These are phyloP conservation scores for Diploscapter pachys DNA, from an alignment of 1,140 invertebrate genomes.

Conservation along the genomic window DNA sequence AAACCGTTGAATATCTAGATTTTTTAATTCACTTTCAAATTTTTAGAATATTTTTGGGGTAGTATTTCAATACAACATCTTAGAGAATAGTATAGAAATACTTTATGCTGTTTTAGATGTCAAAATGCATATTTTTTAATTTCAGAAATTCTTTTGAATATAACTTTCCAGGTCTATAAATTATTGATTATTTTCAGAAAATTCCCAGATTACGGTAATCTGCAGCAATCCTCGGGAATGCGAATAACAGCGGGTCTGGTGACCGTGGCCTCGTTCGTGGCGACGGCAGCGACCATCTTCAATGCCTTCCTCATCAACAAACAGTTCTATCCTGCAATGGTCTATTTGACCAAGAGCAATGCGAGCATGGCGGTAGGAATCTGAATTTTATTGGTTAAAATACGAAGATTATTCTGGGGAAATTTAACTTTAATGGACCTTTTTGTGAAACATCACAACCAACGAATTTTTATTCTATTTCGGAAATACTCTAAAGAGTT, in stretches of 20 bases:
- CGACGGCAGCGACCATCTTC: constrained; percentile 83
- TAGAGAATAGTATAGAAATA: no score
- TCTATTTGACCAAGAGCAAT: constrained; percentile 99
- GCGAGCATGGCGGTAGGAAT: constrained; percentile 94
- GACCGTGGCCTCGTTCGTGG: constrained; percentile 63
- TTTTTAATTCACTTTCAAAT: no score
- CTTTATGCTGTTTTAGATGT: no score
- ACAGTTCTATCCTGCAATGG: constrained; percentile 98
- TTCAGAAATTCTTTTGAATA: neutral
- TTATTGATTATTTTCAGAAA: neutral
- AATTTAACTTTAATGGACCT: neutral
- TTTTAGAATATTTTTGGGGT: no score
- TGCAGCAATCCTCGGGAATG: neutral
- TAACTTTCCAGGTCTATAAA: neutral
- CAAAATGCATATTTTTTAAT: neutral
- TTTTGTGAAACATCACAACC: constrained; percentile 2
- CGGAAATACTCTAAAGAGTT: no score
- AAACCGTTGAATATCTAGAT: no score
- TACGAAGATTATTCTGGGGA: no score
- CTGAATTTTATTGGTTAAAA: constrained; percentile 36
- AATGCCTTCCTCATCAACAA: constrained; percentile 99
- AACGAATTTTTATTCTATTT: no score
- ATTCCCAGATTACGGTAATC: neutral
- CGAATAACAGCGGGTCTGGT: constrained; percentile 49
- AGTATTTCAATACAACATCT: no score